A percentile compares a stretch with the other conserved stretches of the same genome.
Conservation (phyloP, 1,140 invertebrate genomes). For the Calycopis cecrops region DNA sequence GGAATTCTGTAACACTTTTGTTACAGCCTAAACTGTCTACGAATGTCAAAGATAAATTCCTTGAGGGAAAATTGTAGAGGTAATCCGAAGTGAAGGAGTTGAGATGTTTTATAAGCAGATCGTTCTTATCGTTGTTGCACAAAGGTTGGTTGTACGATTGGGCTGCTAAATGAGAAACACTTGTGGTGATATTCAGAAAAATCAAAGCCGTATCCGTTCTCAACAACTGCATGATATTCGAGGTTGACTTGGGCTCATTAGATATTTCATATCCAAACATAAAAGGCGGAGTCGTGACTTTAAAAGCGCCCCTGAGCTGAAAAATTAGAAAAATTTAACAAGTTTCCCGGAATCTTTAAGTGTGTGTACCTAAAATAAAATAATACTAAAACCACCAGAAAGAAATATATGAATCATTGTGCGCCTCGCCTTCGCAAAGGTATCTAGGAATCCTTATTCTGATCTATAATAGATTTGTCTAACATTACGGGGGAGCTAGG, state of each 20-base stretch:
- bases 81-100: constrained; percentile 53
- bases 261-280: constrained; percentile 53
- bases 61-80: constrained; percentile 51
- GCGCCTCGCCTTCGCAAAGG: too few relatives aligned
- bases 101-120: constrained; percentile 49
- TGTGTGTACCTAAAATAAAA: too few relatives aligned
- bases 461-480: too few relatives aligned
- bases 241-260: constrained; percentile 34
- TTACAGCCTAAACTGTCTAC: constrained; percentile 53
- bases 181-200: constrained; percentile 45
- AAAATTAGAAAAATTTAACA: constrained; percentile 26
- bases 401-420: too few relatives aligned
- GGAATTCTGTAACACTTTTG: constrained; percentile 54
- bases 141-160: constrained; percentile 46
- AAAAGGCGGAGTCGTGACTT: constrained; percentile 47
- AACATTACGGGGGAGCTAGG: too few relatives aligned
- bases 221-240: constrained; percentile 45
- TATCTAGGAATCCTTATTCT: too few relatives aligned
- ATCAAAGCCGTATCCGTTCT: constrained; percentile 50
- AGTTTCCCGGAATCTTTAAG: too few relatives aligned
- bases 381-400: too few relatives aligned
- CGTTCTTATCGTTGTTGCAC: constrained; percentile 34
- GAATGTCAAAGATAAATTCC: constrained; percentile 52
- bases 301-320: constrained; percentile 53
- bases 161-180: constrained; percentile 48